Evolutionary conservation across 1,140 invertebrate genomes (phyloP), one percentile per base, ranked within the genome.

Genomic region (Heliconius himera): DNA sequence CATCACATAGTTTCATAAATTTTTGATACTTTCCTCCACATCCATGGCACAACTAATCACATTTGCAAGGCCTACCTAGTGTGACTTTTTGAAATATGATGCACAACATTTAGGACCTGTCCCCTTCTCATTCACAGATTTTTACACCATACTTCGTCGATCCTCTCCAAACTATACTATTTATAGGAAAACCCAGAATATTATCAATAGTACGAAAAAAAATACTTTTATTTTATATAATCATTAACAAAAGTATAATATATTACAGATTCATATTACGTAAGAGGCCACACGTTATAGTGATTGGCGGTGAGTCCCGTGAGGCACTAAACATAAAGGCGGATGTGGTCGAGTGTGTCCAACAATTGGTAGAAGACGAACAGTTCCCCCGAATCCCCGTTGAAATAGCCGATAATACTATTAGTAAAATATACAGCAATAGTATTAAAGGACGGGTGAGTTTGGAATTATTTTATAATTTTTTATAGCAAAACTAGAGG

Each of bases 251-350:
- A 56, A 8, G 26, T 66, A 26, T 3, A 13, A 26, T 66, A 26
- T 26, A 22, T 29, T 29, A 22, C 60, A 97, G 98, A 82, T 99
- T 99, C 83, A 98, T 99, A 41, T 91, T 96, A 0, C 96, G 96
- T 2, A 99, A 99, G 89, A 98, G 99, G 87, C 99, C 99, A 0
- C 99, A 99, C 92, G 97, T 99, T 8, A 96, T 99, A 73, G 97
- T 96, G 0, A 96, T 99, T 46, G 97, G 98, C 6, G 98, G 98
- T 1, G 98, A 99, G 92, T 98, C 98, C 0, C 96, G 98, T 29
- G 97, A 98, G 85, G 98, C 98, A 0, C 85, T 97, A 16, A 97
- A 97, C 96, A 96, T 99, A 1, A 96, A 97, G n/a, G 96, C 97
- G 9, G 99, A 99, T 92, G 92, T 99, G 1, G 96, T 96, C 74